phyloP scores from a whole-genome alignment of 64 coral and sea anemone genomes.

The Porites lutea region DNA sequence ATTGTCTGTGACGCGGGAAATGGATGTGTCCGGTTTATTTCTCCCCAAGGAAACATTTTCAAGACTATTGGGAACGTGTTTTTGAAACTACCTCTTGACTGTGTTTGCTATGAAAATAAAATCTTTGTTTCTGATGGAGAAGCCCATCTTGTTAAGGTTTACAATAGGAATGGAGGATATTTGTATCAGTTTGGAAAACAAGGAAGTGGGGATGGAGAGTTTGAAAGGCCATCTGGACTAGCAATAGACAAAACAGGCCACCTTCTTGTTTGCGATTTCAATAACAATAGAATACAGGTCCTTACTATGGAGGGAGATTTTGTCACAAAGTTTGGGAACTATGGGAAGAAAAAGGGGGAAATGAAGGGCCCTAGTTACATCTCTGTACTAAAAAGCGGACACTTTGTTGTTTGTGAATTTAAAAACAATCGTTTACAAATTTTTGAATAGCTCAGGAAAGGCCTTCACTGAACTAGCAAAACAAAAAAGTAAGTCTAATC shows the following conservation, averaged over 20 bases:
- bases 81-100: not conserved
- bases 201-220: not conserved
- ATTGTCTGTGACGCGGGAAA: constrained; percentile 2
- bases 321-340: constrained; percentile 8
- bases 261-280: constrained; percentile 17
- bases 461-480: too few species aligned
- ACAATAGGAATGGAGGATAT: not conserved
- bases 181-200: not conserved
- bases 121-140: constrained; percentile 7
- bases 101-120: not conserved
- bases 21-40: not conserved
- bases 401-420: constrained; percentile 14
- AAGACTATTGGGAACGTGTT: not conserved
- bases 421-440: not conserved
- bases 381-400: not conserved
- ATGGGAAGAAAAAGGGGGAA: not conserved
- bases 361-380: not conserved
- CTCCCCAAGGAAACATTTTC: not conserved
- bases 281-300: not conserved
- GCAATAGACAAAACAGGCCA: constrained; percentile 50
- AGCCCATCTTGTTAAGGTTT: not conserved
- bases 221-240: constrained; percentile 15
- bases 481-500: too few species aligned
- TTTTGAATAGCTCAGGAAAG: not conserved
- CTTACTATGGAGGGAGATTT: constrained; percentile 27